Evolutionary conservation across 2,113 vertebrate species (phyloP), one percentile per base, ranked within the genome.

Genomic region (Sebastes schlegelii): DNA sequence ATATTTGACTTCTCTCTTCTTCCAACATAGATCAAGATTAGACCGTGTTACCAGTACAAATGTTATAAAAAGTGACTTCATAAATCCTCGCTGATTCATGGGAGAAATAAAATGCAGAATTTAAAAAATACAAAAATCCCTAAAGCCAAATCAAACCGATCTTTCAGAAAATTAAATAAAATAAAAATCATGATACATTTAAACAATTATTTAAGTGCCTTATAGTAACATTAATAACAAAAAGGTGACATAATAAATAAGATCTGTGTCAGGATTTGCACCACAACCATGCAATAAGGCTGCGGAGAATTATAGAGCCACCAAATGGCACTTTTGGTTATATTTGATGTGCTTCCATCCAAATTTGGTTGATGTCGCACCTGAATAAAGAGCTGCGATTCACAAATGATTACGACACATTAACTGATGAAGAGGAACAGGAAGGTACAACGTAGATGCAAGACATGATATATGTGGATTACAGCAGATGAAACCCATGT

Each of bases 201-300:
- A 2, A 67, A 17, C 7, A 23, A 60, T 19, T 12, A 60, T 54
- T 17, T 46, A 69, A 74, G 77, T 71, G 73, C 61, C 16, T 49
- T 80, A 61, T 48, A 76, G 51, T 52, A 74, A 88, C 70, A 65
- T 45, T 64, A 55, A 42, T 42, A 60, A 78, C 49, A 79, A 73
- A 88, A 65, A 14, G 10, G 67, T 23, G 60, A 46, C 77, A 61
- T n/a, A 21, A 49, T 84, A 88, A 92, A 90, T 88, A 84, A 73
- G 51, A 75, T 62, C 34, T 69, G 55, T 45, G 75, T 85, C 54
- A 45, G 78, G 54, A 78, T 48, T 77, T 74, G 51, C 45, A 85
- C 76, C 58, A 82, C 79, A 63, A 66, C 77, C 78, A 43, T 73
- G 23, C 34, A 34, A 67, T 77, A n/a, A 62, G 52, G 40, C 45